Evolutionary conservation across 2,888 invertebrate genomes (phyloP).

Genomic region (Drosophila parthenogenetica): DNA sequence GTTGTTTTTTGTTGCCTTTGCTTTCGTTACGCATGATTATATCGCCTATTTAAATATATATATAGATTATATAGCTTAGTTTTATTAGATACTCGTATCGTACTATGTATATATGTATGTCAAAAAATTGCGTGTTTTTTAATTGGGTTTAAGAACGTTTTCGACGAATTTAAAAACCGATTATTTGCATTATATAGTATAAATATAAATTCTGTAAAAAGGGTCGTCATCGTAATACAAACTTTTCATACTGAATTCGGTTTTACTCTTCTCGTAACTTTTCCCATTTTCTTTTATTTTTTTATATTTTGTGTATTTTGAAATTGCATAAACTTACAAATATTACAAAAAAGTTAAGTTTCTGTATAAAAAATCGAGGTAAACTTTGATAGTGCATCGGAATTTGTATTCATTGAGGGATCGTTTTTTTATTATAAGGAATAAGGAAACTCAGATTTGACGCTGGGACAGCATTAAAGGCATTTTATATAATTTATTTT

Average conservation of each 20-base stretch:
- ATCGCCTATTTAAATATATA: conserved; percentile 46
- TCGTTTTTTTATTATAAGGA: conserved; percentile 14
- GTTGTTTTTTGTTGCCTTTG: conserved; percentile 43
- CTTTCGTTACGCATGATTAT: conserved; percentile 65
- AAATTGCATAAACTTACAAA: conserved; percentile 61
- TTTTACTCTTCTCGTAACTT: conserved; percentile 2
- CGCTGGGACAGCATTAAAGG: conserved; percentile 47
- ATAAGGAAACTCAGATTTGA: conserved; percentile 57
- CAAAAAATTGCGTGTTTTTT: conserved; percentile 58
- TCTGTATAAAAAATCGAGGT: conserved; percentile 79
- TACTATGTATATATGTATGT: conserved; percentile 48
- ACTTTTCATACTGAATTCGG: conserved; percentile 20
- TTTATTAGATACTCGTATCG: conserved; percentile 28
- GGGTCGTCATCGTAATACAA: conserved; percentile 63
- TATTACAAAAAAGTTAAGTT: conserved; percentile 70
- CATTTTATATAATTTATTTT: conserved; percentile 44
- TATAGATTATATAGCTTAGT: conserved; percentile 42
- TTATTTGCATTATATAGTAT: conserved; percentile 46
- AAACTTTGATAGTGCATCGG: conserved; percentile 81
- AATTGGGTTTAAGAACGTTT: conserved; percentile 52
- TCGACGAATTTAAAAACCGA: conserved; percentile 74
- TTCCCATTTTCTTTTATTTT: conserved; percentile 4
- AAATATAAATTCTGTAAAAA: conserved; percentile 75
- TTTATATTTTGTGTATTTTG: conserved; percentile 9
- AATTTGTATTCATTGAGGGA: conserved; percentile 24